Base-by-base conservation (phyloP, 2,888 invertebrate genomes). In the Dynastes maya region DNA sequence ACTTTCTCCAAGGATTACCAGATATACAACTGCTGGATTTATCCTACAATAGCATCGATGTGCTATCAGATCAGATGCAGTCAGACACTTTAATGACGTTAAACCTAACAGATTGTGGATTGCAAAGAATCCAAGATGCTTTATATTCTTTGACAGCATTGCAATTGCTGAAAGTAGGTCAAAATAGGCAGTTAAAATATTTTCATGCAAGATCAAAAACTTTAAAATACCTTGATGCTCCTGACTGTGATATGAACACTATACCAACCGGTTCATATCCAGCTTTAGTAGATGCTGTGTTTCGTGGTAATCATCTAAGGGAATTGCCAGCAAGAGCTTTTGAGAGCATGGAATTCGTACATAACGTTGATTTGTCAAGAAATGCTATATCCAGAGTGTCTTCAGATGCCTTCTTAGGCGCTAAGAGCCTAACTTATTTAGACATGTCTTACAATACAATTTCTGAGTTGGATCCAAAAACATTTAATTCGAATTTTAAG, bases 401-500 rank as follows among this genome's bases (percentile, higher is more conserved):
- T 81, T 86, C 88, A 76, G 91, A 91, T 80, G 92, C 93, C 0
- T 95, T 95, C 85, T 88, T 88, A 67, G 91, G 91, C 11, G 85
- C 95, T 2, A 88, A 87, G 80, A 88, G 90, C 80, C 85, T 95
- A 4, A 91, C 91, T 82, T 87, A 89, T 80, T 88, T 95, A 71
- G 94, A 95, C 87, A 87, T 95, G 80, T 95, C 95, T 0, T 91
- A 91, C 87, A 95, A 95, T 86, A 92, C 92, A 86, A 90, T 95
- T 76, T 90, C 91, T 0, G 85, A 86, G 5, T 85, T 95, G 81
- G 91, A 92, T 77, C 90, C 91, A 80, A 90, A 91, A 65, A 89
- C 91, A 2, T 91, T 95, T 82, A 86, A 89, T 51, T 90, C 92
- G 81, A 94, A 93, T 86, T 90, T 91, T 16, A 90, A 91, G 1